These are phyloP conservation scores for Sarcophaga caerulescens DNA, from an alignment of 2,888 invertebrate genomes.

Conservation along the genomic window DNA sequence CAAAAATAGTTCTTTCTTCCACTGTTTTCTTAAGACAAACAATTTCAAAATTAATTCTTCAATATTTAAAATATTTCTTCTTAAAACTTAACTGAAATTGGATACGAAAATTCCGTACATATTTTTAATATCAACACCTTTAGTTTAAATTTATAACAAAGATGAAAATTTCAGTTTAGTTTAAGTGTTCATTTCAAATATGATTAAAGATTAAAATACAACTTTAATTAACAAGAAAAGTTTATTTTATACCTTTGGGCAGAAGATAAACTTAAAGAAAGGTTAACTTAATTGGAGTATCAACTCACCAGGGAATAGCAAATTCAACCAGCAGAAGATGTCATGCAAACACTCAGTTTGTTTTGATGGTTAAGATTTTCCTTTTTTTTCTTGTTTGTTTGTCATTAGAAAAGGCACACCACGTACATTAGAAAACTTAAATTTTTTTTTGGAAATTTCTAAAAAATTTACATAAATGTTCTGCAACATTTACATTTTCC, in stretches of 20 bases:
- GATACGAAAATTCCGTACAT: too few relatives aligned
- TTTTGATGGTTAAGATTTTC: neutral
- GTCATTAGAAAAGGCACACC: neutral
- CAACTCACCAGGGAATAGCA: neutral
- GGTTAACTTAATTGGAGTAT: neutral
- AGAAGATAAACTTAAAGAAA: neutral
- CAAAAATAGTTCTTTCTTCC: too few relatives aligned
- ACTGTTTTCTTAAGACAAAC: too few relatives aligned
- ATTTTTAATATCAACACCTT: too few relatives aligned
- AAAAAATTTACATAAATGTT: constrained; percentile 6
- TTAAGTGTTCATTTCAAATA: neutral
- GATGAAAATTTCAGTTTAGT: neutral
- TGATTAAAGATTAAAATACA: constrained; percentile 8
- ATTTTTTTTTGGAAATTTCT: neutral
- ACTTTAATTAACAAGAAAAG: constrained; percentile 9
- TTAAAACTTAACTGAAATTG: too few relatives aligned
- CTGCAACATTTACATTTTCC: neutral
- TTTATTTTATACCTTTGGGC: constrained; percentile 1
- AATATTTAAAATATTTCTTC: too few relatives aligned
- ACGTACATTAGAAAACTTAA: neutral
- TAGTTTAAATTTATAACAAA: too few relatives aligned
- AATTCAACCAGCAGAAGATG: neutral
- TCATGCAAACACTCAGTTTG: too few relatives aligned
- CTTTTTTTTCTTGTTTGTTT: neutral
- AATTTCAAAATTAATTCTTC: too few relatives aligned